Base-by-base conservation (phyloP, 2,888 invertebrate genomes). In the Tetrapedia diversipes region DNA sequence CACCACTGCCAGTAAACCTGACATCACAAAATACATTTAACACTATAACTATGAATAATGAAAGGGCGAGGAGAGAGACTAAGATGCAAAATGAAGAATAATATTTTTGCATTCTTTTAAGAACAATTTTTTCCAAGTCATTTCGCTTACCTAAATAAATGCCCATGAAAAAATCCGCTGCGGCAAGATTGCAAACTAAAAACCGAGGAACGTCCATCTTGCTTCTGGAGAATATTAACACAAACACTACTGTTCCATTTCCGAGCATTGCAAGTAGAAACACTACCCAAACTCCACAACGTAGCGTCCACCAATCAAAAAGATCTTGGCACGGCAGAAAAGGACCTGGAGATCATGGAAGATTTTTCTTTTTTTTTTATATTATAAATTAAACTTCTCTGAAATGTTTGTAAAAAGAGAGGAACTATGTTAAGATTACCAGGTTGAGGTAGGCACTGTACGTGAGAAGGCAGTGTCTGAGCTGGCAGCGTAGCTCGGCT, bases 121-220 rank as follows among this genome's bases (percentile, higher is more conserved):
- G 8, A 16, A n/a, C n/a, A 27, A 16, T 27, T 11, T 32, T n/a
- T 29, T 16, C 24, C 0, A 11, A 27, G 2, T 8, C 34, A n/a
- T 56, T 51, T 43, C 14, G 64, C 88, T 90, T 89, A 95, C 97
- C 96, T 78, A 98, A 93, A 92, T 98, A 99, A 66, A 98, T 94
- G 65, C 98, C 99, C 98, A 99, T 99, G 92, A 97, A 97, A 92
- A 99, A 97, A 93, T 99, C 99, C 0, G 99, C 98, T 0, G 98
- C 96, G 0, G 98, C 98, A 81, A 99, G 94, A 92, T 99, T 99
- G 91, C 98, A 98, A 72, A 99, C 99, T 75, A 99, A 94, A 92
- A 99, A 98, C 82, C 98, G 94, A 2, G 99, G 99, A 41, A 99
- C 98, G 92, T 98, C 98, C 95, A 99, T 97, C 93, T 98, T 98